phyloP scores from a whole-genome alignment of 2,797 vertebrate genomes.

The Psittacula echo region DNA sequence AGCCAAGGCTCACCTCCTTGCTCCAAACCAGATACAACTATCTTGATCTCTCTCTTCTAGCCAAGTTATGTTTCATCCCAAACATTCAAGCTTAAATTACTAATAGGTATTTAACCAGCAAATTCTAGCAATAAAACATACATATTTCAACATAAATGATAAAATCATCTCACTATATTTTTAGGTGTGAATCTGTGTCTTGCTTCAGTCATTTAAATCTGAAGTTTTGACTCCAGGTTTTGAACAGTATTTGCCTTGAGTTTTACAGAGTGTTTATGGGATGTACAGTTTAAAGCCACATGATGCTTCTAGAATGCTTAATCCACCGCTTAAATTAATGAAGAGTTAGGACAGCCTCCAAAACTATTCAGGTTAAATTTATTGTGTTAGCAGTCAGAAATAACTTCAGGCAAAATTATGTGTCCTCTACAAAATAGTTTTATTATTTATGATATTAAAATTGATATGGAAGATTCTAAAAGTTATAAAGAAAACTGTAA shows the following conservation, averaged over 20 bases:
- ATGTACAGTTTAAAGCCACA: background rate
- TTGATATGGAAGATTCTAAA: background rate
- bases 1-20: background rate
- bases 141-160: background rate
- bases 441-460: background rate
- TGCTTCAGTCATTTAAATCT: background rate
- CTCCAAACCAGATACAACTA: background rate
- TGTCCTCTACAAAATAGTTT: background rate
- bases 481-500: background rate
- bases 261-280: background rate
- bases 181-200: background rate
- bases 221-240: background rate
- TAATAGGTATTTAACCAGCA: background rate
- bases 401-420: background rate
- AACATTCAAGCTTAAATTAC: background rate
- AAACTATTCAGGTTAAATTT: background rate
- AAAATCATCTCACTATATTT: background rate
- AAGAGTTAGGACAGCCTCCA: background rate
- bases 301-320: background rate
- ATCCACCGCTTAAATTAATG: background rate
- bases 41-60: background rate
- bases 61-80: background rate
- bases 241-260: background rate
- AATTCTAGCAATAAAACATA: background rate
- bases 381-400: background rate